Conservation (phyloP, 2,113 vertebrate genomes). For the Hemicordylus capensis region DNA sequence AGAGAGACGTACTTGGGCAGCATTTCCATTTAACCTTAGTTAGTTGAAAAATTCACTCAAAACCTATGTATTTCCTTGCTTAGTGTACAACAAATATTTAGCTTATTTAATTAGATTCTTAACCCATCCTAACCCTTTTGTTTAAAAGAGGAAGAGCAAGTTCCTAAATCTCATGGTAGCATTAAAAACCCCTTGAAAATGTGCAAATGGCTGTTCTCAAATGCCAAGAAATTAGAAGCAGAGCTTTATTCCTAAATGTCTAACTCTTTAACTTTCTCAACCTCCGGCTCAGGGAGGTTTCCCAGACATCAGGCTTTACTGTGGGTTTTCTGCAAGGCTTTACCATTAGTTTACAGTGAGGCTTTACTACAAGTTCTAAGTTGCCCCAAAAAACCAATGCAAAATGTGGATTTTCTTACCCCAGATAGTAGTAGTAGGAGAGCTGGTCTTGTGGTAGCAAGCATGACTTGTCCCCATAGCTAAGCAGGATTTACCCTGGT, state of each 20-base stretch:
- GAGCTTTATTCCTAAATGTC: neutral
- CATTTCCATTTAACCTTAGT: neutral
- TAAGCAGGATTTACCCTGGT: too few relatives aligned
- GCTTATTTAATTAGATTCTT: neutral
- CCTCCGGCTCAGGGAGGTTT: neutral
- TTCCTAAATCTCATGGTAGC: neutral
- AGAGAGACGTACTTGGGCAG: neutral
- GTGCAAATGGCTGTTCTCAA: too few relatives aligned
- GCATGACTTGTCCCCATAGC: too few relatives aligned
- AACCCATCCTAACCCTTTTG: too few relatives aligned
- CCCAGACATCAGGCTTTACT: too few relatives aligned
- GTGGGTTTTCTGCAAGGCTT: too few relatives aligned
- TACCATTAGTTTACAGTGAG: too few relatives aligned
- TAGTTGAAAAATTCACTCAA: neutral
- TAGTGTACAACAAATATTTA: neutral
- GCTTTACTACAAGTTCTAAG: too few relatives aligned
- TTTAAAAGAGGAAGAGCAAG: neutral
- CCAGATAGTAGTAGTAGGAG: too few relatives aligned
- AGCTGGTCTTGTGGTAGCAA: too few relatives aligned
- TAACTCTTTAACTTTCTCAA: neutral
- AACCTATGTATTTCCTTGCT: fast-evolving
- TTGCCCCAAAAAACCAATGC: too few relatives aligned
- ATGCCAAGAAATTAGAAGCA: neutral
- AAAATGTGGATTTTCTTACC: too few relatives aligned
- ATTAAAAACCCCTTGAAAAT: neutral